Base-by-base conservation (phyloP, 2,888 invertebrate species). In the Synanthedon formicaeformis region DNA sequence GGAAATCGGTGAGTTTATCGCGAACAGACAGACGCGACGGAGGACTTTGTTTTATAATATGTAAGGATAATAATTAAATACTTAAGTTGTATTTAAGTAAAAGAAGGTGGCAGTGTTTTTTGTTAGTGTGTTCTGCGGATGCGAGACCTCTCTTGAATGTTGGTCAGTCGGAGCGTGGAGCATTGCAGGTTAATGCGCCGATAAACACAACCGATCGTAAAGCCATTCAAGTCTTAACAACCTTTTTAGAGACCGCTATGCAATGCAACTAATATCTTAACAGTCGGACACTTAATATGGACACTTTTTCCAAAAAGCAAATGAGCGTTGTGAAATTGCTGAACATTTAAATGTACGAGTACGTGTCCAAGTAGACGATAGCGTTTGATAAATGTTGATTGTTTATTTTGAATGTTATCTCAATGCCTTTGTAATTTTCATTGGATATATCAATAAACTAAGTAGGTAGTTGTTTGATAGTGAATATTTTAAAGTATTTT, bases 301-400 rank as follows among this genome's bases (percentile, higher is more conserved):
- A 62, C 63, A 64, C 67, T 76, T 77, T 73, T 75, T 69, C 62
- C 62, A 67, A 75, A 75, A 74, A 34, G 67, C 71, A 64, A 62
- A 71, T 70, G 67, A 68, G 64, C 64, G 64, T 83, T 82, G 78
- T 72, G 78, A 70, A 81, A 81, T 78, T 75, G 71, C 65, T 60
- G 60, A 66, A 65, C 58, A 57, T 50, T 23, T 75, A 71, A 73
- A 73, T 75, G 73, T 70, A 16, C n/a, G n/a, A 16, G 48, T 49
- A 67, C 68, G 74, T 72, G 77, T 71, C 65, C 56, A 53, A 57
- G 55, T 40, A 23, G 58, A 62, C 16, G 79, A 81, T 80, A 82
- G 66, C 58, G 60, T 56, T 60, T 64, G 64, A 74, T 66, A 62
- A 63, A 68, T 67, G 68, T 59, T 71, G 69, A 73, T 71, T 69